These are phyloP conservation scores for Varanus salvator DNA, from an alignment of 2,113 vertebrate genomes.

Conservation along the genomic window DNA sequence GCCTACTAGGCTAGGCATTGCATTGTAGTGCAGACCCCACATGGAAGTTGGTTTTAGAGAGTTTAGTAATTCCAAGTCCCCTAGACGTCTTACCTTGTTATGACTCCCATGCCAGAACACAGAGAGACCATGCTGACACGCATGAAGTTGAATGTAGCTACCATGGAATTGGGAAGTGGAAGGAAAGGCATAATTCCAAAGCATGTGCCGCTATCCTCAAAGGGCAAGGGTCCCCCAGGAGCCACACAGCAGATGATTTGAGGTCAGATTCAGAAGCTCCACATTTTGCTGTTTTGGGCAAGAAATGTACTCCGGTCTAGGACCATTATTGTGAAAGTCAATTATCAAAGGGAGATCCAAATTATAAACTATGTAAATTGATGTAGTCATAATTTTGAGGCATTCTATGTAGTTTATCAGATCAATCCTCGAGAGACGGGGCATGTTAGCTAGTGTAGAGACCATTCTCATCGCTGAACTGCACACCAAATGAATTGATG, in stretches of 20 bases:
- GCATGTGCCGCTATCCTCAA: background rate
- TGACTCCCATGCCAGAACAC: background rate
- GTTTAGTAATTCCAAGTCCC: background rate
- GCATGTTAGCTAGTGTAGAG: too few species aligned
- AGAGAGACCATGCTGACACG: background rate
- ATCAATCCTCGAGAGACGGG: too few species aligned
- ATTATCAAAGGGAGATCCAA: background rate
- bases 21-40: background rate
- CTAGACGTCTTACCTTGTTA: background rate
- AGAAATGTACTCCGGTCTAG: background rate
- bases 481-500: too few species aligned
- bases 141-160: background rate
- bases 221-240: background rate
- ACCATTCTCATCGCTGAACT: too few species aligned
- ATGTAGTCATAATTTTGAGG: too few species aligned
- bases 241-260: background rate
- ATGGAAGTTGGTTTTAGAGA: background rate
- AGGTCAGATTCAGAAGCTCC: background rate
- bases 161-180: background rate
- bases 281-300: background rate
- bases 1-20: background rate
- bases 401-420: too few species aligned
- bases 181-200: background rate
- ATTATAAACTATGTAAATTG: too few species aligned
- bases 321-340: background rate